phyloP scores from a whole-genome alignment of 1,140 invertebrate genomes.

The Hormaphis cornu region DNA sequence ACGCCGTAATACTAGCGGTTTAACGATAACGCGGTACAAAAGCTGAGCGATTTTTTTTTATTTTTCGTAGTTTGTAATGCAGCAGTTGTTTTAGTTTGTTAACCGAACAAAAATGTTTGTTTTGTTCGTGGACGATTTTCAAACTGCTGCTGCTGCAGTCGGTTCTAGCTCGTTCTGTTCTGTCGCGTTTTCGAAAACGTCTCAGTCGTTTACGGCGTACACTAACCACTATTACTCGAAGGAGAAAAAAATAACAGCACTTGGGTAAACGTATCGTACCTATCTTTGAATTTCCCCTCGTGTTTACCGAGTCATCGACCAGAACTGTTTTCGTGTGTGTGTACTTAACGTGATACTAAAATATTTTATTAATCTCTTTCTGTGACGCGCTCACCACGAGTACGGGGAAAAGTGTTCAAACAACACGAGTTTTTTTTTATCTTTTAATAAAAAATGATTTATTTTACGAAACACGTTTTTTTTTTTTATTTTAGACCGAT shows the following conservation, averaged over 20 bases:
- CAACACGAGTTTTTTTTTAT: not conserved
- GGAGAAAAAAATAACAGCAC: no score
- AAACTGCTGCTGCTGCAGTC: not conserved
- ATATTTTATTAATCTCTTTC: constrained; percentile 5
- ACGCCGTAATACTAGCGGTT: no score
- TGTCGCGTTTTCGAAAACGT: no score
- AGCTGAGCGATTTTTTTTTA: no score
- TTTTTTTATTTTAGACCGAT: no score
- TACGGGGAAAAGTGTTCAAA: not conserved
- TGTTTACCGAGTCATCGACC: not conserved
- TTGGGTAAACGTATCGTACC: not conserved
- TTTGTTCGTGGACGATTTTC: not conserved
- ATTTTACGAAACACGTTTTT: not conserved
- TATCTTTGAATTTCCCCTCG: not conserved
- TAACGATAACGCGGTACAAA: no score
- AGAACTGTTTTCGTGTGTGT: not conserved
- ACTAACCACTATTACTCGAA: not conserved
- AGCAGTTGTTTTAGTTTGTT: no score
- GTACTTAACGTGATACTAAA: not conserved
- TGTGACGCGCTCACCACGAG: not conserved
- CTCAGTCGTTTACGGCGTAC: not conserved
- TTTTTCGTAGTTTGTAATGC: no score
- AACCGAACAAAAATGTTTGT: not conserved
- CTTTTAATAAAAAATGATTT: not conserved
- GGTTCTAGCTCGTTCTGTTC: no score